These are phyloP conservation scores for Ailuropoda melanoleuca DNA, from an alignment of 2,113 vertebrate species.

Conservation along the genomic window DNA sequence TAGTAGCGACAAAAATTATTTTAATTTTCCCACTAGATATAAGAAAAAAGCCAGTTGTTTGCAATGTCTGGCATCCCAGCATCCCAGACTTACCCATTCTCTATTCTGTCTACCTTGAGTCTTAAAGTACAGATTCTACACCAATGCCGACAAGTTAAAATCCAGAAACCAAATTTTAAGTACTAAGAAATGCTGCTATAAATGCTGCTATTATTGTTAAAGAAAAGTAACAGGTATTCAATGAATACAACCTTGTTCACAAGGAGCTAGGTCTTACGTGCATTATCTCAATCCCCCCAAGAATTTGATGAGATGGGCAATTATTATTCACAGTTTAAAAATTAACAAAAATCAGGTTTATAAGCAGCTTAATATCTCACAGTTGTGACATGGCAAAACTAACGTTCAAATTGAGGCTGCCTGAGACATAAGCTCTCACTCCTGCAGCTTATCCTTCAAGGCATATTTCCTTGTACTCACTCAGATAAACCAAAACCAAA, in stretches of 20 bases:
- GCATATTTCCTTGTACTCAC: neutral
- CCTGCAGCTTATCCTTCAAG: neutral
- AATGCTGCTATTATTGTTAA: neutral
- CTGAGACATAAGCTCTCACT: neutral
- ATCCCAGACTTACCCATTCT: neutral
- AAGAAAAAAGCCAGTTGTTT: neutral
- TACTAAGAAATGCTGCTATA: neutral
- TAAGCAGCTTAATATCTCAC: neutral
- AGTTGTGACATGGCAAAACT: neutral
- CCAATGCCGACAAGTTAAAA: neutral
- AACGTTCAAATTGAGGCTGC: neutral
- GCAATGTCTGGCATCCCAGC: accelerated
- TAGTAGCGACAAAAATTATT: neutral
- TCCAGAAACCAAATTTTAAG: neutral
- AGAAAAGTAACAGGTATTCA: neutral
- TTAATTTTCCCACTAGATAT: neutral
- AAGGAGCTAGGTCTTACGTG: neutral
- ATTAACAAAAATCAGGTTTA: neutral
- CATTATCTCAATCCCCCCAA: neutral
- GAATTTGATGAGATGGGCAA: neutral
- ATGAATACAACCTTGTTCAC: neutral
- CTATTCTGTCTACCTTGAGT: neutral
- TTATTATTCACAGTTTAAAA: neutral
- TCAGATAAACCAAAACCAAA: neutral
- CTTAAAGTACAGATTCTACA: neutral